These are phyloP conservation scores for Lepilemur ruficaudatus DNA, from an alignment of 2,797 vertebrate genomes.

Conservation along the genomic window DNA sequence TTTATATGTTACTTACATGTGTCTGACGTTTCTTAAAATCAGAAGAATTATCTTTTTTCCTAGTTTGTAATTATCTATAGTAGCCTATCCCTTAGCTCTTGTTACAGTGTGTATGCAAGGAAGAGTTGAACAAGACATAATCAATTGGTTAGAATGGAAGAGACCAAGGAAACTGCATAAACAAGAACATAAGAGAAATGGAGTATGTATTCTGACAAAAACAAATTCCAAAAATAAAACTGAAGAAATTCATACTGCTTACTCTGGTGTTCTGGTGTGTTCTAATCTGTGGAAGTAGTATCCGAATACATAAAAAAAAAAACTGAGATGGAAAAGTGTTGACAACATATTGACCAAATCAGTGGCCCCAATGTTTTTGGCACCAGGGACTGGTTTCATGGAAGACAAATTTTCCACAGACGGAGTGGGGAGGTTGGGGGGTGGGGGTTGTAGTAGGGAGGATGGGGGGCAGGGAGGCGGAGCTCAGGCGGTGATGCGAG, in stretches of 20 bases:
- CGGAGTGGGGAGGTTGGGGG: too few relatives aligned
- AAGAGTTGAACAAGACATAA: background rate
- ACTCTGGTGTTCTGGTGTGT: background rate
- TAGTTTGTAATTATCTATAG: conserved; percentile 10
- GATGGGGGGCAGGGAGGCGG: too few relatives aligned
- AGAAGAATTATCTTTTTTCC: background rate
- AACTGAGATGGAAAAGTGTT: background rate
- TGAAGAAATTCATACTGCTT: conserved; percentile 24
- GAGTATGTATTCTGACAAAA: conserved; percentile 5
- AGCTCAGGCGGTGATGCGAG: too few relatives aligned
- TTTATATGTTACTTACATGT: background rate
- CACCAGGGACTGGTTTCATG: too few relatives aligned
- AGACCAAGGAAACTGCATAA: background rate
- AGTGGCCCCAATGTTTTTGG: background rate
- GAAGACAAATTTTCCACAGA: too few relatives aligned
- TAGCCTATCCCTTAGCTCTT: background rate
- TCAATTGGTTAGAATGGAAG: conserved; percentile 20
- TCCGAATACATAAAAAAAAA: background rate
- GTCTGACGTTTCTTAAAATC: background rate
- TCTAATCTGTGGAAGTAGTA: background rate
- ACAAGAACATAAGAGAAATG: background rate
- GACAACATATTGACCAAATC: background rate
- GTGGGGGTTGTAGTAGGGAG: too few relatives aligned
- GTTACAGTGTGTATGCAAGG: background rate
- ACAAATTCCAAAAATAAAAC: conserved; percentile 32